Evolutionary conservation across 2,113 vertebrate species (phyloP), one percentile per base, ranked within the genome.

Genomic region (Falco punctatus): DNA sequence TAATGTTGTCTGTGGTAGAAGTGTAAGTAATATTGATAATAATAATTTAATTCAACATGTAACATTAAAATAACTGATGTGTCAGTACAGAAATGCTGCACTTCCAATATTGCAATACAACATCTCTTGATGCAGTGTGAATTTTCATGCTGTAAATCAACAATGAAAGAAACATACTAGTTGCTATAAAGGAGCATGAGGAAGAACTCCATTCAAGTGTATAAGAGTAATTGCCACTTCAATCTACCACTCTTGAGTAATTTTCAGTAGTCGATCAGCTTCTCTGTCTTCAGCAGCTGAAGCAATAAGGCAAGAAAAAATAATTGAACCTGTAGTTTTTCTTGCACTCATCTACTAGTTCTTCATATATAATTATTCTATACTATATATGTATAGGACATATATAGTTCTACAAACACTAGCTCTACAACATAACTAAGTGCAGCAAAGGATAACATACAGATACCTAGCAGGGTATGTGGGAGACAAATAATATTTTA

Each of bases 141-240:
- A 88, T 93, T 83, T 75, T 74, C 69, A 55, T 35, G 67, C 80
- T 91, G 75, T 71, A 92, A 86, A 86, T 78, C 80, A 84, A 44
- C 46, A 86, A 33, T 8, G 64, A 73, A 52, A 74, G 72, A 67
- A 93, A 75, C 17, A 35, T 30, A 70, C 26, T 15, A 42, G 48
- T 33, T 86, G n/a, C 23, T 40, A 3, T 7, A 64, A 77, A 81
- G 35, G 17, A 88, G 18, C 33, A 77, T 8, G 28, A 88, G n/a
- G 57, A 15, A 92, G 61, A 88, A 78, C 35, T 92, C 69, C 65
- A 81, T 65, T 81, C 77, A 84, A 88, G 91, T 44, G 65, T 67
- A 7, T 71, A 91, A 91, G 92, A 94, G 78, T 78, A 90, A 94
- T 61, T 91, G 55, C 65, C 80, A 81, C 61, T 94, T 93, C 88